A percentile compares a stretch with the other conserved stretches of the same genome.
Evolutionary conservation across 2,113 vertebrate genomes (phyloP).

Genomic region (Rhabdomys dilectus): DNA sequence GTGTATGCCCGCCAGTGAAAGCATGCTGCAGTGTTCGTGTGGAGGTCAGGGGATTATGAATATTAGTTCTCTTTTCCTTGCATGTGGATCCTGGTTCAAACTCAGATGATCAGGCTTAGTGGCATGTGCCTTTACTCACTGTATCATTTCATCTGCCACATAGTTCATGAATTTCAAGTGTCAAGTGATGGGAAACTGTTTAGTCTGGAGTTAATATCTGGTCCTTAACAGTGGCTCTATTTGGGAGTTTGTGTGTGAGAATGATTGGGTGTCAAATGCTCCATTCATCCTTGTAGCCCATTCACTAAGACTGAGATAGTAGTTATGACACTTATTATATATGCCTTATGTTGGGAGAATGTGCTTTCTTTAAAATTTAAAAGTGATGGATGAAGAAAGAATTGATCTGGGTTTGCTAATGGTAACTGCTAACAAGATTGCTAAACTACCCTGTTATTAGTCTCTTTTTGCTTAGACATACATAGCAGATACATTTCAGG

Average conservation of each 20-base stretch:
- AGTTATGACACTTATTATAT: neutral
- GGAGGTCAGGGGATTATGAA: neutral
- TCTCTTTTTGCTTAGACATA: neutral
- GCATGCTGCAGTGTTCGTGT: neutral
- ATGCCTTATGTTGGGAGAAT: neutral
- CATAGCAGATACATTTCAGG: neutral
- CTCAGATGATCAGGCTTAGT: neutral
- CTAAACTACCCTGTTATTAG: neutral
- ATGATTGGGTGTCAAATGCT: slow-evolving; percentile 24
- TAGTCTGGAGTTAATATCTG: slow-evolving; percentile 56
- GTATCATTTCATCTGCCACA: neutral
- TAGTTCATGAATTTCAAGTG: slow-evolving; percentile 68
- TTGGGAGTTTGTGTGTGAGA: slow-evolving; percentile 83
- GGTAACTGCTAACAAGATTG: neutral
- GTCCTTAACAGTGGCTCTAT: slow-evolving; percentile 83
- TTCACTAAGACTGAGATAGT: neutral
- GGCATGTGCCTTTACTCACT: neutral
- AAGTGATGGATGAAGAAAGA: neutral
- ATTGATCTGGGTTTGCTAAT: neutral
- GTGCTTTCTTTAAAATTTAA: neutral
- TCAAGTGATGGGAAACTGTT: slow-evolving; percentile 79
- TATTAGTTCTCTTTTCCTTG: too few species aligned
- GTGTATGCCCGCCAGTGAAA: neutral
- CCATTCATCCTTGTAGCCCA: neutral
- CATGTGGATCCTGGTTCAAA: neutral